phyloP scores from a whole-genome alignment of 2,888 invertebrate species.

The Brassicogethes aeneus region DNA sequence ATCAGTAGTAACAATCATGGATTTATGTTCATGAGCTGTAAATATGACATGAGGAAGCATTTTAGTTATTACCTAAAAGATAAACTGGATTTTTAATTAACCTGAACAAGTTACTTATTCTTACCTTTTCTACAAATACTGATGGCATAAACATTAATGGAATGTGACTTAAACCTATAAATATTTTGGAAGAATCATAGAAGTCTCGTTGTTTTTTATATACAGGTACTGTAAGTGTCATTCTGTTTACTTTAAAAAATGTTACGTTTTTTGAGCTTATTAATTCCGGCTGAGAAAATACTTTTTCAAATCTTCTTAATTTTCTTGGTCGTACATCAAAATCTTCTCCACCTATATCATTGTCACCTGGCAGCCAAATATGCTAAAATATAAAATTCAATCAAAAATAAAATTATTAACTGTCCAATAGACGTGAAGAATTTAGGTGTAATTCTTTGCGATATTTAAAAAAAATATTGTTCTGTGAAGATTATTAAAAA shows the following conservation, averaged over 20 bases:
- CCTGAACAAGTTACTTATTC: slow-evolving; percentile 1
- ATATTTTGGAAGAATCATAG: slow-evolving; percentile 41
- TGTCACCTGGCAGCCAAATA: slow-evolving; percentile 90
- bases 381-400: slow-evolving; percentile 44
- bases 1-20: slow-evolving; percentile 47
- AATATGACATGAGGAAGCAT: slow-evolving; percentile 62
- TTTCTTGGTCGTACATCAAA: slow-evolving; percentile 60
- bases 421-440: too few species aligned
- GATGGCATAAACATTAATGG: slow-evolving; percentile 52
- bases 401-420: not conserved
- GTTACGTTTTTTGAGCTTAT: slow-evolving; percentile 53
- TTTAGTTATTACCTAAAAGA: slow-evolving; percentile 49
- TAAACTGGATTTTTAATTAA: not conserved
- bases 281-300: slow-evolving; percentile 62
- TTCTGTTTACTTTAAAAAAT: slow-evolving; percentile 67
- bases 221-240: slow-evolving; percentile 55
- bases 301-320: slow-evolving; percentile 60
- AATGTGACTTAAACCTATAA: slow-evolving; percentile 66
- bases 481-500: too few species aligned
- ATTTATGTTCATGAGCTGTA: slow-evolving; percentile 60
- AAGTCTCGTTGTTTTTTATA: slow-evolving; percentile 40
- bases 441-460: too few species aligned
- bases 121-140: slow-evolving; percentile 45
- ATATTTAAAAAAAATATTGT: too few species aligned
- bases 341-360: slow-evolving; percentile 93